Evolutionary conservation across 2,113 vertebrate genomes (phyloP), one percentile per base, ranked within the genome.

Genomic region (Camelus bactrianus): DNA sequence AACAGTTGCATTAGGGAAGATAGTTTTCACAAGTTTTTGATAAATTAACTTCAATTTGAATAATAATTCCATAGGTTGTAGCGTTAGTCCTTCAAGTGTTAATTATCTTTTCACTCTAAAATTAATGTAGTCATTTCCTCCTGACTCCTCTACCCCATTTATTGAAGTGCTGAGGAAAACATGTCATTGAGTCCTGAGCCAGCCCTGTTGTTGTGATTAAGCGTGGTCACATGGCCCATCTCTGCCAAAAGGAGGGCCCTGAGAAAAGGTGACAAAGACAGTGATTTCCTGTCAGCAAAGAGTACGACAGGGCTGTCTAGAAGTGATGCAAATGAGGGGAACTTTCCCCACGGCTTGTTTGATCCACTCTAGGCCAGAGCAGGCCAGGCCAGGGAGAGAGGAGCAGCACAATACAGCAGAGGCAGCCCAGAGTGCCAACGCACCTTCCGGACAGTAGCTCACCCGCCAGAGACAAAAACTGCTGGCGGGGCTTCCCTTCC

Each of bases 211-310:
- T 98, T 98, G 98, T 99, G 98, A 99, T 98, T 98, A 99, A 99
- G 98, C 98, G 97, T 98, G 98, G 98, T 99, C 99, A 99, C 99
- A 99, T 99, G 99, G 98, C 98, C 99, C 97, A 98, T 98, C 98
- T 97, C 98, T 98, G 98, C 98, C 98, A 98, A 98, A 99, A 98
- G 98, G 98, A 99, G 98, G 98, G 98, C 98, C 98, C 98, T 98
- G 98, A 98, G 98, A 98, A 99, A 99, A 99, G 98, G 98, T 99
- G 99, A 99, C 99, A 99, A 99, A 99, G 98, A 99, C 99, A 98
- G 99, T 98, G 99, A 99, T 99, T 99, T 99, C 99, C 99, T 99
- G 98, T 99, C 98, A 99, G 99, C 98, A 98, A 98, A 98, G 98
- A 99, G 98, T 98, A 99, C 95, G 98, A 98, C 99, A 98, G 98